Conservation (phyloP, 2,888 invertebrate species). For the Melieria picta region DNA sequence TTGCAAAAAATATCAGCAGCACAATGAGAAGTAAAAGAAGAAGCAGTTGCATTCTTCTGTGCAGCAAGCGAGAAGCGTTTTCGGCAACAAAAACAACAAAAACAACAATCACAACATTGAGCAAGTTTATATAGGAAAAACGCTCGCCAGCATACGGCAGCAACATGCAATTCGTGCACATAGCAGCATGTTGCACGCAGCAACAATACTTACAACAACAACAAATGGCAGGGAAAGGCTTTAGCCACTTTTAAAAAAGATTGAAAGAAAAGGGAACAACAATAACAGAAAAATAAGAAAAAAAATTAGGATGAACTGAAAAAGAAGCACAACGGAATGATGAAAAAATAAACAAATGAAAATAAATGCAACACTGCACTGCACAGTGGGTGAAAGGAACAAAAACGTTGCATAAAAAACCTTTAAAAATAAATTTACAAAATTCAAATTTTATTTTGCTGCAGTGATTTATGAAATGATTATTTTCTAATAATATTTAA, state of each 20-base stretch:
- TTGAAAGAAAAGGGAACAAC: neutral
- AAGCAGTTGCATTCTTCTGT: constrained; percentile 37
- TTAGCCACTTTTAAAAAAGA: too few species aligned
- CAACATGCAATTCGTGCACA: constrained; percentile 62
- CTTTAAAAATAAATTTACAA: too few species aligned
- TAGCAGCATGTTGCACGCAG: constrained; percentile 47
- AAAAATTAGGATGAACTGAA: constrained; percentile 3
- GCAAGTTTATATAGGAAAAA: too few species aligned
- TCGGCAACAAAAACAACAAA: constrained; percentile 26
- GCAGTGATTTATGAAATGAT: too few species aligned
- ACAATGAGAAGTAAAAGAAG: too few species aligned
- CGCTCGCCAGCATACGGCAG: constrained; percentile 45
- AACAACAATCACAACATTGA: too few species aligned
- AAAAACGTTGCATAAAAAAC: too few species aligned
- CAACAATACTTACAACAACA: constrained; percentile 41
- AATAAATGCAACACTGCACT: too few species aligned
- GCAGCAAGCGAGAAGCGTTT: constrained; percentile 62
- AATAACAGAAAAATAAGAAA: constrained; percentile 15
- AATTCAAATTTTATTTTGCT: too few species aligned
- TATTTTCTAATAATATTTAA: too few species aligned
- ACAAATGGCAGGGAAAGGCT: neutral
- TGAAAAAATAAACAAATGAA: neutral
- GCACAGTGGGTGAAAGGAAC: too few species aligned
- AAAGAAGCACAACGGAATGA: constrained; percentile 5
- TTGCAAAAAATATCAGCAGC: too few species aligned